Conservation (phyloP, 2,113 vertebrate genomes). For the Limnothrissa miodon region DNA sequence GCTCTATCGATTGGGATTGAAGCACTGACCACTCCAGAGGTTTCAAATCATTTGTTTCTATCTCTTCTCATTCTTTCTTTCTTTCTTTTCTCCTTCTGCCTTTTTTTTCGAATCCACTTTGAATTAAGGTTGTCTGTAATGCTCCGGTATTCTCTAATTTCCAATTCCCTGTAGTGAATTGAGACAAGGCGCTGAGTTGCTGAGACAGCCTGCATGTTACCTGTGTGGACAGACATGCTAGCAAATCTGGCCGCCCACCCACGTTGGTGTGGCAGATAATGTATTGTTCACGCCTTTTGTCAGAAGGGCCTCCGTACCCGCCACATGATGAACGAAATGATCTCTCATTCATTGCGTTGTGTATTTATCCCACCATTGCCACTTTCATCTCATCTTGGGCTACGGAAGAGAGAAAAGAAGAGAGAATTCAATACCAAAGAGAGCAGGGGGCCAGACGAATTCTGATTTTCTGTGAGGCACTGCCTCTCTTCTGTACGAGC, state of each 20-base stretch:
- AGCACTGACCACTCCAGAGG: constrained; percentile 68
- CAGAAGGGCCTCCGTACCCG: constrained; percentile 4
- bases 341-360: constrained; percentile 14
- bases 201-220: neutral
- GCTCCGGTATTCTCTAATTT: constrained; percentile 63
- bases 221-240: neutral
- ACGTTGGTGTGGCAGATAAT: constrained; percentile 37
- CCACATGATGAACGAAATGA: neutral
- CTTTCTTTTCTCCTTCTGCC: constrained; percentile 43
- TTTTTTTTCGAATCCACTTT: constrained; percentile 59
- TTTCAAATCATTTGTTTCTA: constrained; percentile 69
- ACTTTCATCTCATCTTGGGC: constrained; percentile 42
- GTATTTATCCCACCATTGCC: constrained; percentile 26
- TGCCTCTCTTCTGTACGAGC: constrained; percentile 20
- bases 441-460: constrained; percentile 35
- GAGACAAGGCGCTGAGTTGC: constrained; percentile 22
- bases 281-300: constrained; percentile 44
- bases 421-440: constrained; percentile 37
- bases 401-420: constrained; percentile 21
- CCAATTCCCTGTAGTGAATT: constrained; percentile 41
- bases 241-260: constrained; percentile 12
- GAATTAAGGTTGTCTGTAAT: constrained; percentile 64
- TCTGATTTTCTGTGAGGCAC: constrained; percentile 40
- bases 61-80: constrained; percentile 55
- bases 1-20: constrained; percentile 65